phyloP scores from a whole-genome alignment of 2,888 invertebrate species.

The Orchesella flavescens region DNA sequence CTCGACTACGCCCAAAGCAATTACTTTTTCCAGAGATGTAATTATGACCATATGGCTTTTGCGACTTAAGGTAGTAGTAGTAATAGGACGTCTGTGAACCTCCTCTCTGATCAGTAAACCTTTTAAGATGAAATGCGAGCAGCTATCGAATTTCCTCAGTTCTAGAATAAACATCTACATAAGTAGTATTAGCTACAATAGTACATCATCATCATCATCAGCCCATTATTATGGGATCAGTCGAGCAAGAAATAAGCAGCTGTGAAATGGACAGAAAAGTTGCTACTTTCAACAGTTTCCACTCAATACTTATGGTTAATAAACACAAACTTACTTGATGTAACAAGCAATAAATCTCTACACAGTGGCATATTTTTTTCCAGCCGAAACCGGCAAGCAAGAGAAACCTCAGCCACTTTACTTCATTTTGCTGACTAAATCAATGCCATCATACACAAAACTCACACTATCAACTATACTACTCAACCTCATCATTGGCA shows the following conservation, averaged over 20 bases:
- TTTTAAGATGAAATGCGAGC: not conserved
- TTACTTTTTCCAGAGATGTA: constrained; percentile 42
- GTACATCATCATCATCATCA: not conserved
- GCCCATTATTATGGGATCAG: not conserved
- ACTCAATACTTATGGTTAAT: constrained; percentile 5
- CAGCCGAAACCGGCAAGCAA: not conserved
- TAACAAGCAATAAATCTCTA: constrained; percentile 45
- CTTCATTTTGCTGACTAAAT: constrained; percentile 22
- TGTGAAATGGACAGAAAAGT: constrained; percentile 38
- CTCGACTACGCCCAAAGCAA: constrained; percentile 60
- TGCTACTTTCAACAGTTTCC: not conserved
- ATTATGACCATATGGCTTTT: constrained; percentile 56
- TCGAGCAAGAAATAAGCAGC: constrained; percentile 37
- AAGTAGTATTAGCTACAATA: too few species aligned
- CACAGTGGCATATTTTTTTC: constrained; percentile 46
- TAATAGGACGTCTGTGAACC: not conserved
- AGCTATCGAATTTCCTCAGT: not conserved
- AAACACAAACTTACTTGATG: not conserved
- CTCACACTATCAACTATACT: constrained; percentile 23
- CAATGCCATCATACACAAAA: constrained; percentile 16
- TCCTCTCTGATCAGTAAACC: constrained; percentile 10
- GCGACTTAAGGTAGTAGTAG: constrained; percentile 14
- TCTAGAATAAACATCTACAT: not conserved
- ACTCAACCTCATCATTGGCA: constrained; percentile 19
- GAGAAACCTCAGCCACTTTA: constrained; percentile 19